Base-by-base conservation (phyloP, 1,140 invertebrate genomes). In the Drosophila oshimai region DNA sequence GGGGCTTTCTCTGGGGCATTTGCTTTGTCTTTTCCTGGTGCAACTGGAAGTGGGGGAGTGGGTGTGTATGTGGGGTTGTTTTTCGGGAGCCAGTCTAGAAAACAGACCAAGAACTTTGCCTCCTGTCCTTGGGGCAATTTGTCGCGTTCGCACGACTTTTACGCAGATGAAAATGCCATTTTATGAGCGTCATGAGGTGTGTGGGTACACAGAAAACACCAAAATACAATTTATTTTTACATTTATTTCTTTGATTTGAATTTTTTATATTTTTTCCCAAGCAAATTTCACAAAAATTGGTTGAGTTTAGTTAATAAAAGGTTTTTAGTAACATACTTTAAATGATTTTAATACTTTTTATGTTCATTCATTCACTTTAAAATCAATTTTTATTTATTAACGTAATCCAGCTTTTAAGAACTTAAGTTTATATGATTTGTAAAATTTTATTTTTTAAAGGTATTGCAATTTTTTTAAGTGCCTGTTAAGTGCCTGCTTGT, bases 161-260 rank as follows among this genome's bases (percentile, higher is more conserved):
- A 75, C 71, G 80, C 75, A 84, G 78, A 80, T 84, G 80, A 84
- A 84, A 86, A 71, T 55, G 80, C 71, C 80, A 75, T 80, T 84
- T 84, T 84, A 86, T 86, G 57, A 53, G 42, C 61, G 26, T 37
- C 57, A 13, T 67, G 13, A 39, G 31, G 34, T 55, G 47, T 67
- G 50, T 76, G 29, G 26, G 31, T 34, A 12, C 58, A 60, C 58
- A 36, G 15, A 15, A 45, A 34, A 4, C 50, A 13, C 10, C 6
- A n/a, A 22, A 22, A 24, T 3, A 13, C 3, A 12, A 12, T 13
- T 2, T 10, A 7, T 2, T n/a, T n/a, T n/a, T n/a, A n/a, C n/a
- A n/a, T n/a, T n/a, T n/a, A n/a, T n/a, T n/a, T n/a, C n/a, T n/a
- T n/a, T n/a, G 9, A 33, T 7, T 36, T 34, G 1, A 2, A 17